These are phyloP conservation scores for Yponomeuta sedellus DNA, from an alignment of 2,888 invertebrate species.

Conservation along the genomic window DNA sequence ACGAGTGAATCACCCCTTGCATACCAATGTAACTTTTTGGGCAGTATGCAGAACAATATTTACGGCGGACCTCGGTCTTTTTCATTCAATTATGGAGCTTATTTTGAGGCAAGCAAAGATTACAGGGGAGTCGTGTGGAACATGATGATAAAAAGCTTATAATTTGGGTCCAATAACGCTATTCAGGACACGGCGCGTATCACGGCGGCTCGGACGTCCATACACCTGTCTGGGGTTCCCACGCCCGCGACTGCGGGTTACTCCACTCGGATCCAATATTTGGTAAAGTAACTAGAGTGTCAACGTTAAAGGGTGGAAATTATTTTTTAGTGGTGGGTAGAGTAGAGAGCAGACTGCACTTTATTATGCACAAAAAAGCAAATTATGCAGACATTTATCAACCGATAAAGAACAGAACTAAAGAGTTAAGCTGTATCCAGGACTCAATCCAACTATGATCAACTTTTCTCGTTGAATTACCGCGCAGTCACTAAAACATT, in stretches of 20 bases:
- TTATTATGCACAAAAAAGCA: no score
- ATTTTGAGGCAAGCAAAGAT: background rate
- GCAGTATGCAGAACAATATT: background rate
- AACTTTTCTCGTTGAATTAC: no score
- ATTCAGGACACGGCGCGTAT: slow-evolving; percentile 17
- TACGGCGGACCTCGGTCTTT: background rate
- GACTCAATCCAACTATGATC: no score
- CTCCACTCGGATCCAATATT: background rate
- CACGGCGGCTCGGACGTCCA: slow-evolving; percentile 21
- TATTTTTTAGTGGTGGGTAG: no score
- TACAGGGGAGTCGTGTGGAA: background rate
- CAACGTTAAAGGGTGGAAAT: no score
- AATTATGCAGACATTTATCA: no score
- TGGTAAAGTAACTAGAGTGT: no score
- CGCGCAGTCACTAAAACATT: no score
- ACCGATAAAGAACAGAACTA: no score
- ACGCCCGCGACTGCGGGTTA: slow-evolving; percentile 30
- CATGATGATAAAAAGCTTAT: background rate
- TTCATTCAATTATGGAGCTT: background rate
- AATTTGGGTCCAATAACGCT: background rate
- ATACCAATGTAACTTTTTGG: background rate
- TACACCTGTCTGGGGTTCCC: slow-evolving; percentile 60
- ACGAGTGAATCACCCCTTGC: background rate
- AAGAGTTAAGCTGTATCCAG: no score
- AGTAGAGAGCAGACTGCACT: no score